These are phyloP conservation scores for Acanthisitta chloris DNA, from an alignment of 2,113 vertebrate genomes.

Conservation along the genomic window DNA sequence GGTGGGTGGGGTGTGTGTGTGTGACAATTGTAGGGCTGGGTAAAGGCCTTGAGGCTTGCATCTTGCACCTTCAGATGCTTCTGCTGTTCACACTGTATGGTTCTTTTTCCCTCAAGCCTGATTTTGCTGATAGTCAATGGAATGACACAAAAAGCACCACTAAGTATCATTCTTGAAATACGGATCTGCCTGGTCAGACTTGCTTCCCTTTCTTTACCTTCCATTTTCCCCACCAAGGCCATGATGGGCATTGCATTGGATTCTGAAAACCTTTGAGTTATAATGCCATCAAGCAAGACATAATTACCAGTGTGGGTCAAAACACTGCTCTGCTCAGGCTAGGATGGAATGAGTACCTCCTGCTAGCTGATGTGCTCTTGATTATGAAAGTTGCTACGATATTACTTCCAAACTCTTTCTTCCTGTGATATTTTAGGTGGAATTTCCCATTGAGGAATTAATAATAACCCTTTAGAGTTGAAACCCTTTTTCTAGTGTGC, in stretches of 20 bases:
- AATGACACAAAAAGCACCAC: neutral
- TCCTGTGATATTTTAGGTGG: neutral
- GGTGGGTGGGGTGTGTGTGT: no score
- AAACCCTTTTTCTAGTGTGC: neutral
- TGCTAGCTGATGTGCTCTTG: neutral
- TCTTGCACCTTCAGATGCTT: neutral
- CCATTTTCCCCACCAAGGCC: neutral
- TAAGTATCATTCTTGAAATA: neutral
- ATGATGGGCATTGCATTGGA: neutral
- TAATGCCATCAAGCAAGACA: neutral
- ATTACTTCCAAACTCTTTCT: neutral
- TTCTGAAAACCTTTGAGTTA: neutral
- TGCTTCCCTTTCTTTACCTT: neutral
- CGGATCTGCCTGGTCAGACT: fast-evolving
- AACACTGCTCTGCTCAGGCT: neutral
- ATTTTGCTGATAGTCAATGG: neutral
- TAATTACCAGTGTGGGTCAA: neutral
- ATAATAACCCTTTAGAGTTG: neutral
- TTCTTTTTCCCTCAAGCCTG: neutral
- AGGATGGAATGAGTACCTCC: neutral
- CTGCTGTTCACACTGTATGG: neutral
- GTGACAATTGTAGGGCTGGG: neutral
- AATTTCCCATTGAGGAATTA: neutral
- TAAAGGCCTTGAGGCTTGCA: neutral
- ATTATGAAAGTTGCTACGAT: neutral